phyloP scores from a whole-genome alignment of 2,888 invertebrate genomes.

The Aleiodes leptofemur region DNA sequence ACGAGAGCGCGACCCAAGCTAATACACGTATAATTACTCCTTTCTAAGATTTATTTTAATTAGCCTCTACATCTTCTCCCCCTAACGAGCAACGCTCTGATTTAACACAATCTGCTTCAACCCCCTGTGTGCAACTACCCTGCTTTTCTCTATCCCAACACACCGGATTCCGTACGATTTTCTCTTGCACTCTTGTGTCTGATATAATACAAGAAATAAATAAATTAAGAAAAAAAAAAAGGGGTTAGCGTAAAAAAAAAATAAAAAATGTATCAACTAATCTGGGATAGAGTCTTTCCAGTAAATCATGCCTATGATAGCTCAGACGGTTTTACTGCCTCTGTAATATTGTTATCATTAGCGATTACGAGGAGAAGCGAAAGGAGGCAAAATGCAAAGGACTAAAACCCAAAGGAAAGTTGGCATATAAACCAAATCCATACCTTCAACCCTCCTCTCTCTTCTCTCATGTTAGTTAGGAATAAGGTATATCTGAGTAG shows the following conservation, averaged over 20 bases:
- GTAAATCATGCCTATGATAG: constrained; percentile 62
- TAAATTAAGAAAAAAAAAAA: not conserved
- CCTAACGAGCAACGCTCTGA: constrained; percentile 71
- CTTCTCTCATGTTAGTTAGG: constrained; percentile 32
- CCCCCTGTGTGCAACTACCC: constrained; percentile 28
- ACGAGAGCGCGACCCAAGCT: constrained; percentile 66
- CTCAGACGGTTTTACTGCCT: constrained; percentile 57
- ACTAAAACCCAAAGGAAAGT: constrained; percentile 10
- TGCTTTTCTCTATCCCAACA: not conserved
- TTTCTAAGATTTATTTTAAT: constrained; percentile 76
- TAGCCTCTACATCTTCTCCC: constrained; percentile 73
- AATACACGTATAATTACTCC: constrained; percentile 76
- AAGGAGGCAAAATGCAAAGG: constrained; percentile 1
- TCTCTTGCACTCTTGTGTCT: not conserved
- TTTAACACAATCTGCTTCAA: constrained; percentile 62
- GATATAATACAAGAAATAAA: constrained; percentile 11
- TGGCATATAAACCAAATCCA: constrained; percentile 21
- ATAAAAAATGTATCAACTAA: constrained; percentile 32
- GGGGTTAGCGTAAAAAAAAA: not conserved
- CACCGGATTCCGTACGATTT: not conserved
- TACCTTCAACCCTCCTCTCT: not conserved
- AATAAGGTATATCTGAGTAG: constrained; percentile 40
- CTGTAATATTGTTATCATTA: constrained; percentile 66
- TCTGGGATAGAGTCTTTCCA: constrained; percentile 27
- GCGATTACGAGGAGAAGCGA: constrained; percentile 60